A percentile compares a stretch with the other conserved stretches of the same genome.
phyloP scores from a whole-genome alignment of 1,140 invertebrate species.

The Drosophila tani region DNA sequence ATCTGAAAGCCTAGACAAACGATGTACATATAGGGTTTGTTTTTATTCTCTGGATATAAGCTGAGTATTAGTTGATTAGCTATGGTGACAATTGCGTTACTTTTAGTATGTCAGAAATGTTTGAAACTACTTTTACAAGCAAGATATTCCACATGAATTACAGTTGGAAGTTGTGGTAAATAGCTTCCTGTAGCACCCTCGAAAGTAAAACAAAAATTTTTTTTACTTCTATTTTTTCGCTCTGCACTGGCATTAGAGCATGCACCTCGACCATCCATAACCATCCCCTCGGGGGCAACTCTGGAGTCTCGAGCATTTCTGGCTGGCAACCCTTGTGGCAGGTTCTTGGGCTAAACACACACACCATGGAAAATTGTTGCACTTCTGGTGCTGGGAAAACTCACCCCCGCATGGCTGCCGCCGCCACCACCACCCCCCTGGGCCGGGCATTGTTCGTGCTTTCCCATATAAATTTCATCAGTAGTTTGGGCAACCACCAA shows the following conservation, averaged over 20 bases:
- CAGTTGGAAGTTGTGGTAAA: neutral
- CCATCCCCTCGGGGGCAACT: constrained; percentile 27
- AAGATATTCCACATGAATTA: neutral
- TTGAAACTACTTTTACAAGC: neutral
- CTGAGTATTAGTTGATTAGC: no score
- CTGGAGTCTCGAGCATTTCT: constrained; percentile 44
- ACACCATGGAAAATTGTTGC: constrained; percentile 67
- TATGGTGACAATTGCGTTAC: no score
- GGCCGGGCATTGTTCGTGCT: constrained; percentile 23
- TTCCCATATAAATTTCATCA: constrained; percentile 65
- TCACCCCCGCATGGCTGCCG: constrained; percentile 29
- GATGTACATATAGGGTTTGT: no score
- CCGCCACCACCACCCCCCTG: constrained; percentile 4
- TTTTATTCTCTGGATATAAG: no score
- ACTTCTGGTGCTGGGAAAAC: constrained; percentile 45
- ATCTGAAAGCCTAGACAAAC: no score
- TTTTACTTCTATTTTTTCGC: constrained; percentile 8
- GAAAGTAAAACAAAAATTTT: neutral
- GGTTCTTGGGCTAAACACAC: constrained; percentile 50
- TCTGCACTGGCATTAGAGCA: constrained; percentile 37
- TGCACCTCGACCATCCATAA: constrained; percentile 35
- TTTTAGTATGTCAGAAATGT: neutral
- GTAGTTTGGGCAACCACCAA: constrained; percentile 51
- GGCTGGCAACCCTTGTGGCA: constrained; percentile 75
- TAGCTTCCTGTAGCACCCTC: neutral